Evolutionary conservation across 1,140 invertebrate genomes (phyloP).

Genomic region (Leptinotarsa texana): DNA sequence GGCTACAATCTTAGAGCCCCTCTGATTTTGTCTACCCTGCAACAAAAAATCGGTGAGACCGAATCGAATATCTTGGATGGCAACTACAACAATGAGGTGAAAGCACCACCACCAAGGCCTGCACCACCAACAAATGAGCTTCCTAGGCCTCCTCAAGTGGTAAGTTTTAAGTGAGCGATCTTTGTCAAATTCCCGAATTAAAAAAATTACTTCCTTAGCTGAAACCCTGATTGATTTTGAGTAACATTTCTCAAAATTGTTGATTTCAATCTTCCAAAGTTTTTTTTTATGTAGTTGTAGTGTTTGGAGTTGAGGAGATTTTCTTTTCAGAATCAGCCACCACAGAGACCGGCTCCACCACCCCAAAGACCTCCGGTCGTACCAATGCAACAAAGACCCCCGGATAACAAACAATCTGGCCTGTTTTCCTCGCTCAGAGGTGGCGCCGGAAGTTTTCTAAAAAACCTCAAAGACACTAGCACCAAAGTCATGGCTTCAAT

Average conservation of each 20-base stretch:
- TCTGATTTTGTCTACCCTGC: conserved; percentile 50
- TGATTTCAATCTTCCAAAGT: no score
- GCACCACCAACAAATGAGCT: conserved; percentile 41
- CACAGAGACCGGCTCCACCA: conserved; percentile 52
- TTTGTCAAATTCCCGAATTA: background rate
- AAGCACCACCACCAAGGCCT: conserved; percentile 50
- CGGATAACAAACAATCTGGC: conserved; percentile 55
- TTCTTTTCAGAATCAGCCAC: conserved; percentile 15
- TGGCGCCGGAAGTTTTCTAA: conserved; percentile 83
- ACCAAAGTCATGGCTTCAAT: conserved; percentile 96
- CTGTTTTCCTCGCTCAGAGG: conserved; percentile 82
- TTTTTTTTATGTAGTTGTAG: no score
- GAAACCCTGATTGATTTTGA: no score
- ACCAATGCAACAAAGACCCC: conserved; percentile 40
- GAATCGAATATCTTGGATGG: conserved; percentile 17
- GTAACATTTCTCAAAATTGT: no score
- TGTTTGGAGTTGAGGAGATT: no score
- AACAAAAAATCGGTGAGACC: background rate
- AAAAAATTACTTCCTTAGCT: background rate
- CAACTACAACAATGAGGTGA: conserved; percentile 31
- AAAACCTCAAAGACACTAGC: conserved; percentile 95
- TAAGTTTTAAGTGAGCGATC: background rate
- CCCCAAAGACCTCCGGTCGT: conserved; percentile 43
- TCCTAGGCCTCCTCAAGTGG: background rate
- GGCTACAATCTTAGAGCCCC: conserved; percentile 78